Base-by-base conservation (phyloP, 2,888 invertebrate genomes). In the Chrysodeixis includens region DNA sequence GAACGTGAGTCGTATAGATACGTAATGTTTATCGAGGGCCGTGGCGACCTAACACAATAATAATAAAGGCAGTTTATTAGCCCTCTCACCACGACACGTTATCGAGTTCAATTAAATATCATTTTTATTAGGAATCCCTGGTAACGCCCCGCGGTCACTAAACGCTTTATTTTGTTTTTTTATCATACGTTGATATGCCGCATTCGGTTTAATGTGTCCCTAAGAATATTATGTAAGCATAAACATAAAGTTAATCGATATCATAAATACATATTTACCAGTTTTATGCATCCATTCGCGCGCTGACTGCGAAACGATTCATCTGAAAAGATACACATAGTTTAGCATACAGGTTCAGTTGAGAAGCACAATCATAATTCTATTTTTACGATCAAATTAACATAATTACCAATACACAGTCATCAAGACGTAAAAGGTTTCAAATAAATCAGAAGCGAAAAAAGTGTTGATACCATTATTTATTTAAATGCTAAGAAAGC, bases 101-200 rank as follows among this genome's bases (percentile, higher is more conserved):
- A 94, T 94, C 94, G 93, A 83, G 85, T 90, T 89, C 94, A 94
- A 94, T 95, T 95, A 95, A 94, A 94, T 94, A 92, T 91, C 90
- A 92, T 93, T 93, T 95, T 95, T 95, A 94, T 94, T 94, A 86
- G 87, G 90, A 92, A 92, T 88, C 89, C 86, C 86, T 83, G 87
- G 86, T 78, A 92, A 90, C 90, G 90, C 92, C 92, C 90, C 86
- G 87, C 85, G 87, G 91, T 87, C 90, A 88, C 79, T 86, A 85
- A 79, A 83, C 84, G 78, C 79, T 83, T 87, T 84, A 83, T 73
- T 86, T 85, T 85, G 83, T 86, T 87, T 87, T n/a, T 87, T 87
- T 84, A 85, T 84, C 86, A 85, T 88, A 85, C 87, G 83, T 86
- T 86, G 81, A 85, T 81, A 82, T 80, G 73, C 73, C 66, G 72